These are phyloP conservation scores for Tachycineta bicolor DNA, from an alignment of 2,113 vertebrate genomes.

Conservation along the genomic window DNA sequence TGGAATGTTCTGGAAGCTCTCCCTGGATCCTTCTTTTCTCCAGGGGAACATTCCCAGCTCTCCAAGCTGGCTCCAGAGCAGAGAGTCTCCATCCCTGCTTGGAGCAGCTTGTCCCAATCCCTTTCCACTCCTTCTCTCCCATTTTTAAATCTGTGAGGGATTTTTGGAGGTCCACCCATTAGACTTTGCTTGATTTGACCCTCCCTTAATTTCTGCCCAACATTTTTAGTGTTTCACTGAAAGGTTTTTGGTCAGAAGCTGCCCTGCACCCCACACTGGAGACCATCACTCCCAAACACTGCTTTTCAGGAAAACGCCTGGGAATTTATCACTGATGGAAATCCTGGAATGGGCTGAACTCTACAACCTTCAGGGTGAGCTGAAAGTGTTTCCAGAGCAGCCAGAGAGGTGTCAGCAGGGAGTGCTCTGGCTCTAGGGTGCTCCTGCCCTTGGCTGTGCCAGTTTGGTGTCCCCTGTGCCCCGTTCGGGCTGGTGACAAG, in stretches of 20 bases:
- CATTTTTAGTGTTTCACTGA: background rate
- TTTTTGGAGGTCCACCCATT: background rate
- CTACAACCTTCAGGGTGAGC: background rate
- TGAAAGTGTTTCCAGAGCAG: background rate
- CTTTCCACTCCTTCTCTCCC: background rate
- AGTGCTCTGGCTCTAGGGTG: background rate
- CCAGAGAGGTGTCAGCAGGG: accelerated
- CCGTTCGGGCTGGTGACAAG: background rate
- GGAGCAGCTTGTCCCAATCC: background rate
- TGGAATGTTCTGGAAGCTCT: too few species aligned
- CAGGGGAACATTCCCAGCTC: accelerated
- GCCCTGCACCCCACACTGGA: accelerated
- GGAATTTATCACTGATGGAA: background rate
- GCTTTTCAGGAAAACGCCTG: background rate
- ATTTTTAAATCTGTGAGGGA: background rate
- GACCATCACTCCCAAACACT: accelerated
- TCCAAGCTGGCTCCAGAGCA: background rate
- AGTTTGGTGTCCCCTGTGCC: background rate
- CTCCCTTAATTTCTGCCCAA: background rate
- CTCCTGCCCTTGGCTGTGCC: background rate
- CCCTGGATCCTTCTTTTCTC: too few species aligned
- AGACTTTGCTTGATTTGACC: background rate
- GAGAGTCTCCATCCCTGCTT: background rate
- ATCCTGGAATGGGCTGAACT: background rate
- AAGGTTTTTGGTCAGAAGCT: background rate